phyloP scores from a whole-genome alignment of 37 sponge, comb jelly and placozoan genomes.

The Halichondria panicea region DNA sequence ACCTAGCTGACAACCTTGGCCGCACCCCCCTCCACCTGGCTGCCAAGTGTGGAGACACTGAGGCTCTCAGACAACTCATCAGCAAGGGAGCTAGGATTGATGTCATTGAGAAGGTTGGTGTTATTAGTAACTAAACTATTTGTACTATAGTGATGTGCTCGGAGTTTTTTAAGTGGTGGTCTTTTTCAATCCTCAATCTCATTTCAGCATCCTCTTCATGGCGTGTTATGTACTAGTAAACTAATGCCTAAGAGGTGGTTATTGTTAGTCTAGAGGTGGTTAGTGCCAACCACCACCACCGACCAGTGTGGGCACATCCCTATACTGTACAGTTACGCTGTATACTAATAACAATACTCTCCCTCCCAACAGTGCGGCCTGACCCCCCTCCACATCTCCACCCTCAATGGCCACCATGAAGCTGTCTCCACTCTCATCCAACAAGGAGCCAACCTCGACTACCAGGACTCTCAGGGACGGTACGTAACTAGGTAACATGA shows the following conservation, averaged over 20 bases:
- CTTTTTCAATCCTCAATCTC: no score
- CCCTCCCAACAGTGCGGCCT: constrained; percentile 10
- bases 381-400: constrained; percentile 43
- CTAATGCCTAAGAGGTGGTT: no score
- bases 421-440: constrained; percentile 25
- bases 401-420: constrained; percentile 23
- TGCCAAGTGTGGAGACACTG: constrained; percentile 21
- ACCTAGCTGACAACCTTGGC: constrained; percentile 39
- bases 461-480: constrained; percentile 45
- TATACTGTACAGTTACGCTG: no score
- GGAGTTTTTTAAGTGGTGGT: no score
- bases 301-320: no score
- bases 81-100: constrained; percentile 33
- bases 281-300: no score
- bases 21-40: constrained; percentile 61
- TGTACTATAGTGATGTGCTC: no score
- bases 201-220: no score
- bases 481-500: constrained; percentile 12
- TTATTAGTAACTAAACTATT: no score
- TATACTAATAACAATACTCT: no score
- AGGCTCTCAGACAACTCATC: constrained; percentile 22
- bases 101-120: constrained; percentile 43
- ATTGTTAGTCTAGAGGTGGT: no score
- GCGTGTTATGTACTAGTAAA: no score
- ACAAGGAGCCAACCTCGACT: constrained; percentile 44